A percentile compares a stretch with the other conserved stretches of the same genome.
Conservation (phyloP, 2,888 invertebrate species). For the Thecocarcelia acutangulata region DNA sequence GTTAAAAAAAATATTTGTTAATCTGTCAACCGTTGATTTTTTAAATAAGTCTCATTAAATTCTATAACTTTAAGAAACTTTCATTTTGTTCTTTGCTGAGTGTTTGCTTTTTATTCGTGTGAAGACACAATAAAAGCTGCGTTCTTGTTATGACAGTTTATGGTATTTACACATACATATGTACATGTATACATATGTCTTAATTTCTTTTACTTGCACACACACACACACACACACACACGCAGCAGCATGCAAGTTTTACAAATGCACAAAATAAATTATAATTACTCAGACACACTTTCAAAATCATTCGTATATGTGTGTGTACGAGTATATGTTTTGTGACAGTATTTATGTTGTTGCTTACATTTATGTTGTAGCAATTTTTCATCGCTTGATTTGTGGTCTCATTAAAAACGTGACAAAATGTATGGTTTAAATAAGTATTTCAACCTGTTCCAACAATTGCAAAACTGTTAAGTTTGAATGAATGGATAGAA, state of each 20-base stretch:
- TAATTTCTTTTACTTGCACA: background rate
- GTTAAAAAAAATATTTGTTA: no score
- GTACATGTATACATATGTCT: no score
- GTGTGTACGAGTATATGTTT: no score
- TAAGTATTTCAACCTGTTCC: slow-evolving; percentile 61
- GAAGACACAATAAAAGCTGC: slow-evolving; percentile 9
- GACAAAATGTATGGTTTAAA: slow-evolving; percentile 66
- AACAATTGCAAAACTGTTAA: slow-evolving; percentile 53
- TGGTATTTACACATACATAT: background rate
- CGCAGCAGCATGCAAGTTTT: background rate
- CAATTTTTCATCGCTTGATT: slow-evolving; percentile 69
- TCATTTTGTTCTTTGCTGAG: slow-evolving; percentile 2
- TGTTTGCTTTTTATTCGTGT: slow-evolving; percentile 7
- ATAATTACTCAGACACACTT: slow-evolving; percentile 45
- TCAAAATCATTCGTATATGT: slow-evolving; percentile 29
- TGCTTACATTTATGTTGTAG: slow-evolving; percentile 61
- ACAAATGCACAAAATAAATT: slow-evolving; percentile 39
- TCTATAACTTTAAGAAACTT: slow-evolving; percentile 36
- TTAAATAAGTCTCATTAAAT: no score
- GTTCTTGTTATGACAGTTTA: slow-evolving; percentile 39
- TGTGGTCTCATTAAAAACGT: slow-evolving; percentile 70
- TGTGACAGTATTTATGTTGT: slow-evolving; percentile 42
- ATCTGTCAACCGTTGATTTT: no score
- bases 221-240: slow-evolving; percentile 7
- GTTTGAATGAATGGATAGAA: slow-evolving; percentile 37